These are phyloP conservation scores for Ictalurus furcatus DNA, from an alignment of 2,113 vertebrate genomes.

Conservation along the genomic window DNA sequence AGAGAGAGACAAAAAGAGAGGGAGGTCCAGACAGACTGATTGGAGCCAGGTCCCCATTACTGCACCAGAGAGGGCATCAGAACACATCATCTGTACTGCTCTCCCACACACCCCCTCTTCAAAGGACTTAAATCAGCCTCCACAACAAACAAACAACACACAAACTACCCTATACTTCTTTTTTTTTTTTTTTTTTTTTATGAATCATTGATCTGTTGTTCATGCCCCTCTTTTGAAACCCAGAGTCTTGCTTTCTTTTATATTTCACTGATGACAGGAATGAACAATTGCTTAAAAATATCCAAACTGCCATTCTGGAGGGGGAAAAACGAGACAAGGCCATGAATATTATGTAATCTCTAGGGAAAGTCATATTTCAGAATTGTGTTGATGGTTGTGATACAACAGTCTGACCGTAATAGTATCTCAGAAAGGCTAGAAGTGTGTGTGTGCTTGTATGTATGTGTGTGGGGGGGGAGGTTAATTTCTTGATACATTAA, in stretches of 20 bases:
- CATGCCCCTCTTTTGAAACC: constrained; percentile 10
- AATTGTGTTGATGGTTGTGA: constrained; percentile 43
- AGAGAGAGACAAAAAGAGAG: neutral
- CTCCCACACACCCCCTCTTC: neutral
- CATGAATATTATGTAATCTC: constrained; percentile 11
- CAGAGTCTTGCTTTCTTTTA: constrained; percentile 2
- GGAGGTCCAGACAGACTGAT: constrained; percentile 22
- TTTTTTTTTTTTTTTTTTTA: neutral
- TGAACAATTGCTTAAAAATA: constrained; percentile 22
- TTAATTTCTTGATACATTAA: constrained; percentile 34
- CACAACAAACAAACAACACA: constrained; percentile 20
- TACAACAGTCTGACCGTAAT: constrained; percentile 35
- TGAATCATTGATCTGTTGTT: constrained; percentile 34
- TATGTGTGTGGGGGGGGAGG: constrained; percentile 22
- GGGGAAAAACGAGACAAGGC: neutral
- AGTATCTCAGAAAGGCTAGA: constrained; percentile 35
- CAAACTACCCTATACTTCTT: neutral
- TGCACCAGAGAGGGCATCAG: constrained; percentile 20
- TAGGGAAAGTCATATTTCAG: constrained; percentile 38
- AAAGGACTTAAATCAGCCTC: constrained; percentile 38
- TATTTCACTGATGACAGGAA: constrained; percentile 37
- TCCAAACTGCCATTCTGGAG: neutral
- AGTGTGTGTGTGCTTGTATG: constrained; percentile 28
- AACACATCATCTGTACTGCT: constrained; percentile 30
- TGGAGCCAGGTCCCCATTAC: constrained; percentile 29